Evolutionary conservation across 1,140 invertebrate genomes (phyloP).

Genomic region (Drosophila baimaii): DNA sequence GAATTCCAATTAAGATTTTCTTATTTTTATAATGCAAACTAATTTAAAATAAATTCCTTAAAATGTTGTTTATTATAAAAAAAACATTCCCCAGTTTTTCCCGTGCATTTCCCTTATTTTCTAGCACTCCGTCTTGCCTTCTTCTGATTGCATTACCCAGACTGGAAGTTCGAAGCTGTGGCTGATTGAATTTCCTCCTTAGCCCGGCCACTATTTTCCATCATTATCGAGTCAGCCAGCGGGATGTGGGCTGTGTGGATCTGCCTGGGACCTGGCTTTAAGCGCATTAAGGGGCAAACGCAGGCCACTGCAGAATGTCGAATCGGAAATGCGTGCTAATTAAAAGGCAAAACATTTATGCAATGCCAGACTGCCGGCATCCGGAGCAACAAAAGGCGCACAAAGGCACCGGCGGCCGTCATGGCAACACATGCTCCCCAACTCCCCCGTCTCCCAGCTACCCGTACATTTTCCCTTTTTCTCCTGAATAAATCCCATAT

Average conservation of each 20-base stretch:
- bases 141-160: conserved; percentile 62
- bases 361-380: conserved; percentile 59
- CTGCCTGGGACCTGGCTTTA: conserved; percentile 51
- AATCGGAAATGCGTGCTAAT: conserved; percentile 69
- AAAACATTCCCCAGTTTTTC: neutral
- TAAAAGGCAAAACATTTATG: conserved; percentile 83
- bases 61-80: neutral
- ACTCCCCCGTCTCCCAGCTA: neutral
- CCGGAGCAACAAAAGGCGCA: conserved; percentile 45
- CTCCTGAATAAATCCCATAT: conserved; percentile 75
- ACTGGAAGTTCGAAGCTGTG: conserved; percentile 33
- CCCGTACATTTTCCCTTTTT: conserved; percentile 9
- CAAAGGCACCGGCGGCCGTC: conserved; percentile 68
- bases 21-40: no score
- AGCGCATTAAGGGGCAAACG: conserved; percentile 56
- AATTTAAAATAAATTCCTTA: neutral
- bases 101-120: neutral
- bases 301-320: conserved; percentile 28
- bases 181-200: conserved; percentile 67
- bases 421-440: conserved; percentile 64
- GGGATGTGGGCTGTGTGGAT: conserved; percentile 4
- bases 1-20: neutral
- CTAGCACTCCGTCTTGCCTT: conserved; percentile 19
- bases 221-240: conserved; percentile 10
- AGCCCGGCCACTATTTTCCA: conserved; percentile 48